Evolutionary conservation across 64 coral and sea anemone species (phyloP).

Genomic region (Pocillopora damicornis): DNA sequence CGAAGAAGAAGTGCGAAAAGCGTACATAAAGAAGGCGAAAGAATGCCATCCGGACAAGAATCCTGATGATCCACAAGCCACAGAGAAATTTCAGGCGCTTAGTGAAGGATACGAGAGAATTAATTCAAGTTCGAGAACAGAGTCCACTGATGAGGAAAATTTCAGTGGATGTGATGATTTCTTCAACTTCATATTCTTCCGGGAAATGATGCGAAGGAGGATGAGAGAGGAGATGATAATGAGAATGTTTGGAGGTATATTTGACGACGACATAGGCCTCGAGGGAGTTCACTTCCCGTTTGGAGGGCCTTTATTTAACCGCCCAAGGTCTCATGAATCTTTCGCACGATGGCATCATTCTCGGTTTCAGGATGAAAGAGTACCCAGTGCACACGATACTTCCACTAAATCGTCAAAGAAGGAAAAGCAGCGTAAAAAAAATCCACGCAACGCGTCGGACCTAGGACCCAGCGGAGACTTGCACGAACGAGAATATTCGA

Average conservation of each 20-base stretch:
- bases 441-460: neutral
- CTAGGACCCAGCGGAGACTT: neutral
- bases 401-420: neutral
- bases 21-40: slow-evolving; percentile 62
- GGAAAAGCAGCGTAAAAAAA: slow-evolving; percentile 4
- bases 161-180: slow-evolving; percentile 48
- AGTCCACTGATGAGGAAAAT: slow-evolving; percentile 35
- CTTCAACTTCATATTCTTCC: slow-evolving; percentile 58
- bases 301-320: slow-evolving; percentile 3
- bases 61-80: slow-evolving; percentile 49
- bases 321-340: neutral
- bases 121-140: slow-evolving; percentile 25
- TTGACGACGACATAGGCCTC: slow-evolving; percentile 32
- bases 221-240: slow-evolving; percentile 40
- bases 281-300: slow-evolving; percentile 25
- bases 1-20: slow-evolving; percentile 69
- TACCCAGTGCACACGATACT: neutral
- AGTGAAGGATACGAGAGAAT: slow-evolving; percentile 63
- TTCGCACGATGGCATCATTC: neutral
- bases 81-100: slow-evolving; percentile 61
- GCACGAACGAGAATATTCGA: neutral
- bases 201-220: slow-evolving; percentile 39
- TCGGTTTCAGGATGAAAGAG: neutral
- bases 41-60: slow-evolving; percentile 75
- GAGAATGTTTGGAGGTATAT: slow-evolving; percentile 47